A percentile compares a stretch with the other conserved stretches of the same genome.
Evolutionary conservation across 1,140 invertebrate genomes (phyloP).

Genomic region (Agrilus planipennis): DNA sequence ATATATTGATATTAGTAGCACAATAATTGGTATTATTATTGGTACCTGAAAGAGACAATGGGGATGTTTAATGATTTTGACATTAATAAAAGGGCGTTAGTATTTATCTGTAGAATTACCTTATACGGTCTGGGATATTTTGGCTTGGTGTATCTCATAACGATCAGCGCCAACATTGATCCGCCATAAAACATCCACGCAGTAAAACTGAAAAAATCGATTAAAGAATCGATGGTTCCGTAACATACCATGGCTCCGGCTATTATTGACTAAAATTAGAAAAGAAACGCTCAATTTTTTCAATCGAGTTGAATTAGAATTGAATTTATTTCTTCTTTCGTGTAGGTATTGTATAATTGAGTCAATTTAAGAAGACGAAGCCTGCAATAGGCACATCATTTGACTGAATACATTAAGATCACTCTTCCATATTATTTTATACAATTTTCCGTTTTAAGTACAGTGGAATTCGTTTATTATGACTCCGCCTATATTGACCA

Average conservation of each 20-base stretch:
- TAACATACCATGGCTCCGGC: conserved; percentile 74
- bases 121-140: conserved; percentile 79
- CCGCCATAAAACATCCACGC: conserved; percentile 93
- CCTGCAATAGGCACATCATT: no score
- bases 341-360: neutral
- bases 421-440: no score
- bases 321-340: no score
- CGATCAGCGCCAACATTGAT: conserved; percentile 75
- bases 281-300: neutral
- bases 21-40: conserved; percentile 78
- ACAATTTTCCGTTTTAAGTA: no score
- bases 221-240: conserved; percentile 79
- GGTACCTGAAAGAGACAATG: conserved; percentile 53
- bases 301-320: no score
- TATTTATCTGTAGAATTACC: conserved; percentile 42
- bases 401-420: no score
- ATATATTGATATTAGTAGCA: conserved; percentile 79
- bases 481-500: no score
- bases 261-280: conserved; percentile 50
- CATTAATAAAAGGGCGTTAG: no score
- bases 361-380: no score
- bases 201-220: conserved; percentile 92
- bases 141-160: conserved; percentile 77
- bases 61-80: neutral
- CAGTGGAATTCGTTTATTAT: no score